These are phyloP conservation scores for Drosophila ezoana DNA, from an alignment of 2,888 invertebrate genomes.

Conservation along the genomic window DNA sequence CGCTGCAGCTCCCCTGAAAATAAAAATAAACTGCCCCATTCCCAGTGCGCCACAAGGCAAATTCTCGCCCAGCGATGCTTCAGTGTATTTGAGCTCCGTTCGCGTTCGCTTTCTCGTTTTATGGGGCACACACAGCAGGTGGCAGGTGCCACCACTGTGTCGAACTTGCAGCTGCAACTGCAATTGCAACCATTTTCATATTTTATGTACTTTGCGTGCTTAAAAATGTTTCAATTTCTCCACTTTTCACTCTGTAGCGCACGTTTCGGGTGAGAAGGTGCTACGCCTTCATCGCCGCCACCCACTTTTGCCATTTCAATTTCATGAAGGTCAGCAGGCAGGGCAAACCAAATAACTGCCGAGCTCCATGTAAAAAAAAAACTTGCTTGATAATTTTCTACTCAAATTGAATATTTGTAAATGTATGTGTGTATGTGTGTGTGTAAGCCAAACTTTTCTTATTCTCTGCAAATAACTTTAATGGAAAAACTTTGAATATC, in stretches of 20 bases:
- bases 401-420: constrained; percentile 77
- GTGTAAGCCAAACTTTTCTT: constrained; percentile 67
- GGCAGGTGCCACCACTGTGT: constrained; percentile 39
- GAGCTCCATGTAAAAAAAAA: constrained; percentile 33
- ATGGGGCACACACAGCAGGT: constrained; percentile 2
- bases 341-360: constrained; percentile 35
- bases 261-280: neutral
- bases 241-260: constrained; percentile 25
- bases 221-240: constrained; percentile 63
- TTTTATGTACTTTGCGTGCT: constrained; percentile 78
- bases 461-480: constrained; percentile 78
- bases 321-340: constrained; percentile 66
- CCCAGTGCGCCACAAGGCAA: constrained; percentile 29
- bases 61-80: constrained; percentile 45
- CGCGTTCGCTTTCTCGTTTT: constrained; percentile 6
- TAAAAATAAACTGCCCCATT: constrained; percentile 14
- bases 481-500: constrained; percentile 79
- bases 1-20: neutral
- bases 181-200: constrained; percentile 65
- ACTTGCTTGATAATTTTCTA: constrained; percentile 73
- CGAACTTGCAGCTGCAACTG: constrained; percentile 35
- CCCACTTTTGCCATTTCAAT: constrained; percentile 44
- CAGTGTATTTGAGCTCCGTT: constrained; percentile 8
- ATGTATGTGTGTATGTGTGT: constrained; percentile 39
- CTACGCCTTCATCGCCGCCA: neutral